Evolutionary conservation across 2,113 vertebrate species (phyloP), one percentile per base, ranked within the genome.

Genomic region (Hypocryptadius cinnamomeus): DNA sequence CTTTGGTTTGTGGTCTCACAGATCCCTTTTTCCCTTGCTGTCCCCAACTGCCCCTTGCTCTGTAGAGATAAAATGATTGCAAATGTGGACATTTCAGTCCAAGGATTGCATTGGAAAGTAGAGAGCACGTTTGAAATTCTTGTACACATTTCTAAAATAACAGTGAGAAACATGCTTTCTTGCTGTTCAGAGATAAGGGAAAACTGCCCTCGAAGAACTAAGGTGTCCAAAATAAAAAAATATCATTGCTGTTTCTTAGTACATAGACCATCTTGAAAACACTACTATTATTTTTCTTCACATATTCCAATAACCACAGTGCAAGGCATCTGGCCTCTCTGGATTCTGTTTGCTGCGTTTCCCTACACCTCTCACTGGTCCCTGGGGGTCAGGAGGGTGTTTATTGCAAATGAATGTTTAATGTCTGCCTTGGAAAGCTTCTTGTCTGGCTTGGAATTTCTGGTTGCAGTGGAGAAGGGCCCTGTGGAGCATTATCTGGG

Each of bases 381-480:
- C 73, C 79, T 53, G 53, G 80, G 73, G 95, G 51, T 74, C 15
- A 3, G 77, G 13, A 72, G 24, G 30, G 80, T 85, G 83, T 94
- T 94, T 92, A 86, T 89, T 95, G 60, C 72, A 90, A 74, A 70
- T 81, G 70, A 76, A 72, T 71, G 85, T 90, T 92, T 89, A 81
- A 88, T 68, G 86, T 95, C 91, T 95, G 72, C 77, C 44, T 90
- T 83, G 76, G 77, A 93, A 92, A 86, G 59, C 72, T 86, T 30
- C 77, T 93, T 69, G 73, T 86, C 77, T 84, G 91, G n/a, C 73
- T 70, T 68, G 44, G 57, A 33, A 86, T 79, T 93, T 53, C 90
- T 84, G 57, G 7, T 45, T 93, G 51, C 48, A n/a, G 56, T 56
- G 3, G 68, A 79, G 30, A 59, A 79, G 22, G 60, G 24, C 51